phyloP scores from a whole-genome alignment of 2,797 vertebrate species.

The Sebastes vulpes region DNA sequence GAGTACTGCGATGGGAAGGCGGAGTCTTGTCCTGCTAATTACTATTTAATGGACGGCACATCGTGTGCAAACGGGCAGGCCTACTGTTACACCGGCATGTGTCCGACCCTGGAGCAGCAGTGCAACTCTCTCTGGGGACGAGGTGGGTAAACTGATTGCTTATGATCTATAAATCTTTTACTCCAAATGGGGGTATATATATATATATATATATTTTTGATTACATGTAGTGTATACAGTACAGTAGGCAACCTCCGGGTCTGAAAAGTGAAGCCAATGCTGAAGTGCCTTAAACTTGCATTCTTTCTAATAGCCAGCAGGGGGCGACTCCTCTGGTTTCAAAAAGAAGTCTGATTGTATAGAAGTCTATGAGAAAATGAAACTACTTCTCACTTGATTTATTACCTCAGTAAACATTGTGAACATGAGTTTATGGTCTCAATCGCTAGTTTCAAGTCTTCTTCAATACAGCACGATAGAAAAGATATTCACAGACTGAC shows the following conservation, averaged over 20 bases:
- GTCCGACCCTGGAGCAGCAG: conserved; percentile 94
- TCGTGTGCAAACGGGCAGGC: conserved; percentile 87
- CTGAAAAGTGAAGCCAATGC: too few relatives aligned
- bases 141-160: conserved; percentile 78
- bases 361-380: too few relatives aligned
- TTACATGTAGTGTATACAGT: not conserved
- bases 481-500: too few relatives aligned
- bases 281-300: too few relatives aligned
- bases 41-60: conserved; percentile 92
- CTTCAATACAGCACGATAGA: too few relatives aligned
- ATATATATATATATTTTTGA: not conserved
- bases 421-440: too few relatives aligned
- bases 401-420: too few relatives aligned
- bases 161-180: not conserved
- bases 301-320: too few relatives aligned
- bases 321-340: too few relatives aligned
- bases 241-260: too few relatives aligned
- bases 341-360: too few relatives aligned
- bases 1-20: conserved; percentile 94
- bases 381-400: fast-evolving
- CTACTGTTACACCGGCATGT: conserved; percentile 99
- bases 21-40: conserved; percentile 94
- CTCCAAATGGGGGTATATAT: not conserved
- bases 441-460: fast-evolving
- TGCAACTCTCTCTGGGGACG: conserved; percentile 94